These are phyloP conservation scores for Sepiola atlantica DNA, from an alignment of 2,888 invertebrate genomes.

Conservation along the genomic window DNA sequence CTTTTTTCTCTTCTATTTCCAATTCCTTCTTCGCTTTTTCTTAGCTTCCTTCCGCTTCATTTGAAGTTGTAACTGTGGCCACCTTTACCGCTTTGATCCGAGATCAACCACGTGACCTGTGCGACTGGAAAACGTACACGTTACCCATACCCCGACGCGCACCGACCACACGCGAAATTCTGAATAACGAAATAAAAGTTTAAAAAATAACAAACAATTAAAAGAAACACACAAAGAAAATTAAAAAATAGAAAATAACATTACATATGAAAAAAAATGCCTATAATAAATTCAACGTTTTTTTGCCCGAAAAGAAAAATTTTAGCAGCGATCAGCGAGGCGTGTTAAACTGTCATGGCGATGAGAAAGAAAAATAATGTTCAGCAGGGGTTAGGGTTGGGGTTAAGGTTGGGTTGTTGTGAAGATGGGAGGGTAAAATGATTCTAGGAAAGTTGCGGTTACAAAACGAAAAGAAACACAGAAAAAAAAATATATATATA, in stretches of 20 bases:
- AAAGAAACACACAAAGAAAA: background rate
- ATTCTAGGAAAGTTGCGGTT: background rate
- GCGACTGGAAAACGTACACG: slow-evolving; percentile 22
- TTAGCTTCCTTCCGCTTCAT: background rate
- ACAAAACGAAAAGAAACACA: background rate
- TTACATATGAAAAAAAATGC: background rate
- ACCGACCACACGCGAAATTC: too few relatives aligned
- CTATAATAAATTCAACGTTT: background rate
- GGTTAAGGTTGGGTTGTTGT: background rate
- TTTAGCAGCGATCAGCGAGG: background rate
- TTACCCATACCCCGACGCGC: background rate
- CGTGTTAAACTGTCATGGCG: background rate
- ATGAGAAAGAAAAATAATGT: background rate
- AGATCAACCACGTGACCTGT: slow-evolving; percentile 20
- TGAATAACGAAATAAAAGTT: too few relatives aligned
- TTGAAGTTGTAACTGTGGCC: background rate
- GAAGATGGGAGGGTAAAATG: background rate
- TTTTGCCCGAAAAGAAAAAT: background rate
- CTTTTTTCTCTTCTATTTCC: background rate
- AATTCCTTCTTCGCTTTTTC: background rate
- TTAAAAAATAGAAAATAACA: background rate
- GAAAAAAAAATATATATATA: too few relatives aligned
- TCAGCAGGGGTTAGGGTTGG: background rate
- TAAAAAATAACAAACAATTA: too few relatives aligned
- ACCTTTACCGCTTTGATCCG: background rate